A percentile compares a stretch with the other conserved stretches of the same genome.
phyloP scores from a whole-genome alignment of 2,113 vertebrate species.

The Podocnemis expansa region DNA sequence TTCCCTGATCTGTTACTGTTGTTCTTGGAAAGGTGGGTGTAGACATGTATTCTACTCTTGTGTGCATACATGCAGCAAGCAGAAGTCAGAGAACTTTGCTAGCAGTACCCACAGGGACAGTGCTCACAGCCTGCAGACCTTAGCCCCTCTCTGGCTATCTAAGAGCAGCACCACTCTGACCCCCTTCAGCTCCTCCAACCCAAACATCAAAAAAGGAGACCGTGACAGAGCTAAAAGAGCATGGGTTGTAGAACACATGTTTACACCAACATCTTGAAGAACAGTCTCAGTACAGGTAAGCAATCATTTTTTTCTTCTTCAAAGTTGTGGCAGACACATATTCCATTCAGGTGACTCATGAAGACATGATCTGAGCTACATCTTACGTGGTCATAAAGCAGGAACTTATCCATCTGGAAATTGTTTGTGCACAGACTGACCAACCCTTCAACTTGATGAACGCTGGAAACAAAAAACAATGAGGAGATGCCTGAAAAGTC shows the following conservation, averaged over 20 bases:
- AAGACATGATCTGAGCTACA: neutral
- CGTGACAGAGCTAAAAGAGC: too few relatives aligned
- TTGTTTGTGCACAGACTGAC: neutral
- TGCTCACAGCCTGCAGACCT: too few relatives aligned
- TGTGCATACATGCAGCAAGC: neutral
- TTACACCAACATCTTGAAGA: too few relatives aligned
- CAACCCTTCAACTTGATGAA: neutral
- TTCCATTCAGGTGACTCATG: neutral
- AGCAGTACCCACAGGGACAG: neutral
- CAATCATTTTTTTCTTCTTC: neutral
- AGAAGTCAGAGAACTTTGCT: neutral
- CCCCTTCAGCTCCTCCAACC: neutral
- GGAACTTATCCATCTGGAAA: neutral
- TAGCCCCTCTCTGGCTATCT: neutral
- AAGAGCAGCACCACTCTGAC: too few relatives aligned
- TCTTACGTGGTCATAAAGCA: neutral
- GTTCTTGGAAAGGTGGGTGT: neutral
- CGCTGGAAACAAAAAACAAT: too few relatives aligned
- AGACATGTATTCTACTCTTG: neutral
- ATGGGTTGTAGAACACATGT: too few relatives aligned
- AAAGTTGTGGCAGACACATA: neutral
- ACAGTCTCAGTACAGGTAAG: too few relatives aligned
- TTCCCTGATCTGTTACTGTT: neutral
- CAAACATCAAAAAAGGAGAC: neutral
- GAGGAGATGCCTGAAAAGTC: neutral